Evolutionary conservation across 2,888 invertebrate species (phyloP).

Genomic region (Griposia aprilina): DNA sequence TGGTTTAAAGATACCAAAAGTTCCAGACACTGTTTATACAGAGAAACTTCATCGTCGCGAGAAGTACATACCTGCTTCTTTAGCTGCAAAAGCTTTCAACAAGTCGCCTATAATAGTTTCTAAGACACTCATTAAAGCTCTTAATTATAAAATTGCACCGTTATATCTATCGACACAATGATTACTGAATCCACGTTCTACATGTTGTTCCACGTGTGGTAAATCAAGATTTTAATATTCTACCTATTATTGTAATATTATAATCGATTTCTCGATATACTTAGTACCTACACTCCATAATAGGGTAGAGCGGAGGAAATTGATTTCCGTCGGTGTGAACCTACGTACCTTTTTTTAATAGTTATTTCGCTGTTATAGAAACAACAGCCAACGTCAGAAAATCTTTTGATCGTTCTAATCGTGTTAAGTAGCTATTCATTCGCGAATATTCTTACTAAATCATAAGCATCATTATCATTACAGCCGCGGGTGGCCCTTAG

Average conservation of each 20-base stretch:
- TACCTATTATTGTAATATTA: constrained; percentile 4
- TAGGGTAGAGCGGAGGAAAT: constrained; percentile 21
- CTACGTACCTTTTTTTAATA: not conserved
- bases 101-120: not conserved
- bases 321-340: constrained; percentile 26
- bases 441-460: not conserved
- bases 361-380: constrained; percentile 1
- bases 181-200: constrained; percentile 17
- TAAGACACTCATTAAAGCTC: not conserved
- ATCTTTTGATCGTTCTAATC: constrained; percentile 3
- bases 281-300: constrained; percentile 15
- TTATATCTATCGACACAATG: constrained; percentile 4
- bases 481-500: not conserved
- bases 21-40: not conserved
- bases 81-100: not conserved
- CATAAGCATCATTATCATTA: not conserved
- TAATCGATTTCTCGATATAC: constrained; percentile 45
- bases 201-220: not conserved
- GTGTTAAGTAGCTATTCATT: not conserved
- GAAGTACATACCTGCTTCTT: not conserved
- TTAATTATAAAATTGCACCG: not conserved
- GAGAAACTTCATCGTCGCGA: not conserved
- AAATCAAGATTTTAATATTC: constrained; percentile 39
- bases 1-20: not conserved
- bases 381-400: not conserved